A percentile compares a stretch with the other conserved stretches of the same genome.
phyloP scores from a whole-genome alignment of 1,140 invertebrate species.

The Scaptomyza graminum region DNA sequence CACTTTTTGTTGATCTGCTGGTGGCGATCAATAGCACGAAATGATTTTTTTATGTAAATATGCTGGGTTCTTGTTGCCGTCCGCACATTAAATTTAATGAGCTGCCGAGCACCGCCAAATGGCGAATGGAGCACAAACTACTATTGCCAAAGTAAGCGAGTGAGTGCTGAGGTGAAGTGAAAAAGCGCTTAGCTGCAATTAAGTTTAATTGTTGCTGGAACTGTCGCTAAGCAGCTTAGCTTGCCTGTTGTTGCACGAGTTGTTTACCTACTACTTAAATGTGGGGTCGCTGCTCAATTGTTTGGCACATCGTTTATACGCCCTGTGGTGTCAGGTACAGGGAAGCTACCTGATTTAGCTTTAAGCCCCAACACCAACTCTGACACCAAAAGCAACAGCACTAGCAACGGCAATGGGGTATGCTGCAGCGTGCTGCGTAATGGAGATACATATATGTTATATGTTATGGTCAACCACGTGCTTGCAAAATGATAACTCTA shows the following conservation, averaged over 20 bases:
- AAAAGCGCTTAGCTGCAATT: slow-evolving; percentile 67
- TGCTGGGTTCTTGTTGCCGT: too few relatives aligned
- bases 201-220: slow-evolving; percentile 72
- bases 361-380: slow-evolving; percentile 10
- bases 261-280: slow-evolving; percentile 76
- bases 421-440: slow-evolving; percentile 41
- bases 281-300: slow-evolving; percentile 56
- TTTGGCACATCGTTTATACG: slow-evolving; percentile 68
- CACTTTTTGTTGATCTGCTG: too few relatives aligned
- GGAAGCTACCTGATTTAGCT: slow-evolving; percentile 18
- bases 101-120: slow-evolving; percentile 40
- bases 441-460: slow-evolving; percentile 52
- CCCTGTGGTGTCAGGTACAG: slow-evolving; percentile 42
- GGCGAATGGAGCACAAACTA: not conserved
- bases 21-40: too few relatives aligned
- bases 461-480: too few relatives aligned
- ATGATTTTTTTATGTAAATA: too few relatives aligned
- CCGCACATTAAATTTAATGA: slow-evolving; percentile 79
- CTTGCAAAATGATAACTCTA: too few relatives aligned
- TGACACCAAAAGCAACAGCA: not conserved
- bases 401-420: not conserved
- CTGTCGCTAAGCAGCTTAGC: slow-evolving; percentile 60
- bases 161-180: not conserved
- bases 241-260: slow-evolving; percentile 45
- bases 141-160: not conserved